Percentiles rank a stretch among this genome's conserved stretches.
Conservation (phyloP, 64 coral and sea anemone species). For the Actinia tenebrosa region DNA sequence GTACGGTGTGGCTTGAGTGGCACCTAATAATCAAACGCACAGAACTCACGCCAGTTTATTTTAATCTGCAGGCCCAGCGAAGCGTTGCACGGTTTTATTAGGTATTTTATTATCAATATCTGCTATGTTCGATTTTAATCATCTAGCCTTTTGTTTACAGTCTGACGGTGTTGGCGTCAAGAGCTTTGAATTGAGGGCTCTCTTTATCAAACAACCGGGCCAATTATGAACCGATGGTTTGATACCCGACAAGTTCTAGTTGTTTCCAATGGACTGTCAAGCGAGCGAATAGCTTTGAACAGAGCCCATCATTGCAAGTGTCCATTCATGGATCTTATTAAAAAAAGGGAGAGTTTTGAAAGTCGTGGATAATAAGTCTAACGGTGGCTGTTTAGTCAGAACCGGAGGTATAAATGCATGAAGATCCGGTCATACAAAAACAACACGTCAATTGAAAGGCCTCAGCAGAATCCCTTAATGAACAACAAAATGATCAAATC, state of each 20-base stretch:
- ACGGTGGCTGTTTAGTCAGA: slow-evolving; percentile 1
- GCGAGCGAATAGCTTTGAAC: neutral
- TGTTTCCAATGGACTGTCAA: slow-evolving; percentile 5
- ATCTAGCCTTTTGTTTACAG: slow-evolving; percentile 16
- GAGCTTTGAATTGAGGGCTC: slow-evolving; percentile 5
- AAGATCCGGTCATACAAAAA: neutral
- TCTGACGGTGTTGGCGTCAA: slow-evolving; percentile 19
- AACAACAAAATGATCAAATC: slow-evolving; percentile 19
- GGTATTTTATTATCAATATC: slow-evolving; percentile 20
- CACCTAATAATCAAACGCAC: slow-evolving; percentile 10
- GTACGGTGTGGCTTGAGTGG: neutral
- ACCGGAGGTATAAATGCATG: neutral
- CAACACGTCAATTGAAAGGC: neutral
- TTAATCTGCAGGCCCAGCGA: slow-evolving; percentile 20
- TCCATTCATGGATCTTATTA: neutral
- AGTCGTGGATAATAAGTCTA: neutral
- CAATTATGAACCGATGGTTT: slow-evolving; percentile 3
- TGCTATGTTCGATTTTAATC: slow-evolving; percentile 43
- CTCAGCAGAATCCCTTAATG: slow-evolving; percentile 7
- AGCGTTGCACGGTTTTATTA: slow-evolving; percentile 29
- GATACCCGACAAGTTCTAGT: neutral
- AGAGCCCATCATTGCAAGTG: neutral
- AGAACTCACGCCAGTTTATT: neutral
- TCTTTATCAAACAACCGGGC: slow-evolving; percentile 19
- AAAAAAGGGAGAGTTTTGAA: neutral